Base-by-base conservation (phyloP, 2,888 invertebrate species). In the Sycophila texana region DNA sequence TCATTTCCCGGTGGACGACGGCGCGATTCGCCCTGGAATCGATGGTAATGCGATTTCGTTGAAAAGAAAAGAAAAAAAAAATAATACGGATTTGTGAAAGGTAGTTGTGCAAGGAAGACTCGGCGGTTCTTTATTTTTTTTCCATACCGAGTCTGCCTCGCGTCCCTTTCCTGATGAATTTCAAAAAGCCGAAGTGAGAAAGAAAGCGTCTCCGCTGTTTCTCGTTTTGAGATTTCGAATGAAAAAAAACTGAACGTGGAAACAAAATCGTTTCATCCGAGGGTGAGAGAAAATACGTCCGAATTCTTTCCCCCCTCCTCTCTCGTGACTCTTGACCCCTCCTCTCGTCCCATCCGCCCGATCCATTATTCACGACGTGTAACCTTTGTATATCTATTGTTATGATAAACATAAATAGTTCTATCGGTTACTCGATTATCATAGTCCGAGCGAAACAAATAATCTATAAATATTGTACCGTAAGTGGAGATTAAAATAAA, bases 391-490 rank as follows among this genome's bases (percentile, higher is more conserved):
- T 86, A 87, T 87, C 85, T 86, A 88, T 86, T 86, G 86, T 88
- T 87, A 87, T 84, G 84, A 86, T 87, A 85, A 86, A 86, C 82
- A 84, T 84, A 84, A 84, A 83, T 84, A 86, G 84, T 84, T 86
- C 82, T 85, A 86, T 84, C 82, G 83, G 83, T 84, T 86, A 87
- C 85, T 84, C 85, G 85, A 86, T 84, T 87, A 87, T 86, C 85
- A 87, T 85, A 86, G 85, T 86, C 85, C 83, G 81, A 85, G 83
- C 84, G 85, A 86, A 87, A 82, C 78, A 86, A 86, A 82, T 88
- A 88, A 86, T 83, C 86, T 88, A 89, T 87, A 89, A 87, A 88
- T 89, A 89, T 86, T 88, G 86, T 89, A 88, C 83, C 85, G 87
- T 88, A 88, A 87, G 86, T 86, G 85, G 84, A 87, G 79, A 85